Evolutionary conservation across 2,888 invertebrate genomes (phyloP), one percentile per base, ranked within the genome.

Genomic region (Caenorhabditis doughertyi): DNA sequence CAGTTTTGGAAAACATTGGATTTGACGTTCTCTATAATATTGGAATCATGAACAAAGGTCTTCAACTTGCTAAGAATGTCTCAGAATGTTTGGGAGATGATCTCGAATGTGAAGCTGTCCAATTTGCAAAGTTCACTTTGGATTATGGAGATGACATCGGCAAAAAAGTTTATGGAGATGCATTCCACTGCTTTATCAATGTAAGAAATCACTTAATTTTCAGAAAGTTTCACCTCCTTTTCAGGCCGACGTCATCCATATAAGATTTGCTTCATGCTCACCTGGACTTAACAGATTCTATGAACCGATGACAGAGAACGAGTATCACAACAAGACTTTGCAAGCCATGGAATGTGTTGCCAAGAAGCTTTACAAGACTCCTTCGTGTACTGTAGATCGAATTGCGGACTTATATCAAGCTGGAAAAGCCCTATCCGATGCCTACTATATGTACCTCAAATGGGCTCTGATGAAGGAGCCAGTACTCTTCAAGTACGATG

Each of bases 141-240:
- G 42, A 67, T 11, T 5, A 21, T 9, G 53, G 13, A 0, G 32
- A 18, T 8, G 55, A 42, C 9, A 39, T 29, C 1, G 68, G 68
- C 1, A 25, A 42, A 2, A 68, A 42, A 21, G 18, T 68, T 0
- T 68, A 68, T 29, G 68, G 68, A 42, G 72, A 72, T n/a, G 72
- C 62, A 0, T 62, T 72, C 18, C 72, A 72, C 42, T 72, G 72
- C 27, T 51, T 72, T 16, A 72, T 72, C n/a, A 72, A 72, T 62
- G 72, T 72, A 1, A 72, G 72, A 11, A 21, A 16, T 25, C 9
- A 32, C 35, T 42, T 11, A 42, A 16, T 60, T 42, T 64, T 13
- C 42, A n/a, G n/a, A 9, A 39, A 47, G 18, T 18, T 27, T 32
- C 5, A n/a, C 29, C 18, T n/a, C 32, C 16, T 42, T 60, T 23